Evolutionary conservation across 2,113 vertebrate species (phyloP), one percentile per base, ranked within the genome.

Genomic region (Typhlomys cinereus): DNA sequence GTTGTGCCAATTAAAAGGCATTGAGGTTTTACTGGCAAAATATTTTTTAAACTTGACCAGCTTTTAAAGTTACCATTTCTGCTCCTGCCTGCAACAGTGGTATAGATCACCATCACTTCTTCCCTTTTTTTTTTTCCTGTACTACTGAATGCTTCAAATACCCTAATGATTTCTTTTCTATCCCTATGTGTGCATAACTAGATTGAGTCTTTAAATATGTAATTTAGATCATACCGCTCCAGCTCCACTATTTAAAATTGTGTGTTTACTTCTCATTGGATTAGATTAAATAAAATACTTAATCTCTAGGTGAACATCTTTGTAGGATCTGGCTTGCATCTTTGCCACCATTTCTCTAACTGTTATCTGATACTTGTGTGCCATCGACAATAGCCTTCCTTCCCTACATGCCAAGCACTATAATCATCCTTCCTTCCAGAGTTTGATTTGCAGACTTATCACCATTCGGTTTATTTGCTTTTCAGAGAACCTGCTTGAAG

Each of bases 141-240:
- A 27, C 21, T 48, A 89, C 71, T 59, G 18, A 54, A 50, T 67
- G 25, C 84, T 91, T 44, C 21, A 64, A 90, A 95, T 89, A 14
- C 29, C 23, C 39, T 79, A 81, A 78, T 88, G 18, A 34, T 93
- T 79, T 85, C 17, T 88, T 81, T 57, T 61, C 1, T 71, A 80
- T 29, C 29, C 10, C 48, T 18, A 69, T 34, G 29, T 83, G n/a
- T n/a, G 64, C 52, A 90, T 20, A 80, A 75, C 34, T 31, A 76
- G 15, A 80, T 41, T 44, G 69, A 82, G 14, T 50, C 86, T 76
- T 88, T 52, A 80, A 80, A 95, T 70, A 66, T 71, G 21, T 67
- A 90, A 85, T 57, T 78, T 62, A 69, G 41, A 66, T 67, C 11
- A 67, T 20, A 48, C 46, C 7, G 57, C 1, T 15, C 10, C 17